These are phyloP conservation scores for Lanius collurio DNA, from an alignment of 2,113 vertebrate genomes.

Conservation along the genomic window DNA sequence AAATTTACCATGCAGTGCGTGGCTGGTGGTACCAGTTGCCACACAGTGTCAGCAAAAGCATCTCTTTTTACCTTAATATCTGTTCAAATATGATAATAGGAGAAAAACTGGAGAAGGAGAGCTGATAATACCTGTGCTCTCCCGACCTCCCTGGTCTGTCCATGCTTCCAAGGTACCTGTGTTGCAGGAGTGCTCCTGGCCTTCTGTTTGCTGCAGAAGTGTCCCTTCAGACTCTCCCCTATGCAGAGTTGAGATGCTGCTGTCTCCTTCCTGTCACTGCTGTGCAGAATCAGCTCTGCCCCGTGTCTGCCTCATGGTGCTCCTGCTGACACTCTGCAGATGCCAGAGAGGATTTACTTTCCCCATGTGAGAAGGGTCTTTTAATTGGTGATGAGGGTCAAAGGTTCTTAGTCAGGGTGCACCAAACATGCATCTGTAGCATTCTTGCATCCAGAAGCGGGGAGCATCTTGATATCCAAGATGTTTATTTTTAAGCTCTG, in stretches of 20 bases:
- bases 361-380: neutral
- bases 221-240: neutral
- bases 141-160: neutral
- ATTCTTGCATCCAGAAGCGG: neutral
- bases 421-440: neutral
- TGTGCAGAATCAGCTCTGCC: neutral
- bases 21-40: neutral
- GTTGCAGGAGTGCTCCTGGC: neutral
- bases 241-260: neutral
- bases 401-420: neutral
- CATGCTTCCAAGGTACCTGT: neutral
- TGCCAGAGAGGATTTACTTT: neutral
- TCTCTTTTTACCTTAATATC: neutral
- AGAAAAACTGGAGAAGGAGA: neutral
- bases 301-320: neutral
- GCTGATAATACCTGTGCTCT: neutral
- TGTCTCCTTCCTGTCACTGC: neutral
- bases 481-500: neutral
- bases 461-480: neutral
- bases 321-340: neutral
- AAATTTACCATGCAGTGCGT: neutral
- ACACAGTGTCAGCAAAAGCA: neutral
- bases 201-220: neutral
- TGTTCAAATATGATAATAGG: neutral
- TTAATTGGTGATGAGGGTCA: neutral